Evolutionary conservation across 2,888 invertebrate species (phyloP).

Genomic region (Ichneumoninae sp.): DNA sequence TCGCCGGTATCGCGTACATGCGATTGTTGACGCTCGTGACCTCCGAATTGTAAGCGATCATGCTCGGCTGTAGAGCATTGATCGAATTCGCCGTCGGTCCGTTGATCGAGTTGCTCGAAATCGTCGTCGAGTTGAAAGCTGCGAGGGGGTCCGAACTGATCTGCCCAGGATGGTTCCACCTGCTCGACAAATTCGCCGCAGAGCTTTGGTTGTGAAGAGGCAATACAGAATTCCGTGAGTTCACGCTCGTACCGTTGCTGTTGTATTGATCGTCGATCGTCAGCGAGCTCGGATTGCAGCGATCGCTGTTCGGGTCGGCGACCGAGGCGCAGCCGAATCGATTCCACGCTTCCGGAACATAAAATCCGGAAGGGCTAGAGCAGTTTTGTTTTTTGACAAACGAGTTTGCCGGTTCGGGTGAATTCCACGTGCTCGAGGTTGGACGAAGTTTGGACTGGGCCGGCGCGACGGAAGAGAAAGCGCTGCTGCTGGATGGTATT

Average conservation of each 20-base stretch:
- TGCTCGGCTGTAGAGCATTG: not conserved
- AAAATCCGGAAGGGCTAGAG: not conserved
- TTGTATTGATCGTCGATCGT: slow-evolving; percentile 1
- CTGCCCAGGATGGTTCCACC: slow-evolving; percentile 14
- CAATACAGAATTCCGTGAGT: slow-evolving; percentile 6
- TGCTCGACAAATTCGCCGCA: not conserved
- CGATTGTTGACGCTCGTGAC: not conserved
- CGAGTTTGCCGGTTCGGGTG: not conserved
- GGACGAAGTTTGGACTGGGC: not conserved
- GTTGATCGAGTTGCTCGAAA: not conserved
- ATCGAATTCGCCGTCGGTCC: not conserved
- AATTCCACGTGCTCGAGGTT: slow-evolving; percentile 5
- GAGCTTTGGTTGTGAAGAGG: not conserved
- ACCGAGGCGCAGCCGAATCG: not conserved
- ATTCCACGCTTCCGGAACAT: not conserved
- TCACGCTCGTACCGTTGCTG: not conserved
- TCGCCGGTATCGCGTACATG: not conserved
- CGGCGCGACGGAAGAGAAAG: not conserved
- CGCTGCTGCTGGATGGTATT: not conserved
- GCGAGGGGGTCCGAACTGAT: slow-evolving; percentile 10
- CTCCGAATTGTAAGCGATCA: slow-evolving; percentile 12
- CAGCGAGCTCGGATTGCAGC: not conserved
- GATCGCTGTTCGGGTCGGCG: not conserved
- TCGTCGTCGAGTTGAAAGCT: not conserved
- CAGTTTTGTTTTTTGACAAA: not conserved